Evolutionary conservation across 2,888 invertebrate genomes (phyloP).

Genomic region (Stegana nigrithorax): DNA sequence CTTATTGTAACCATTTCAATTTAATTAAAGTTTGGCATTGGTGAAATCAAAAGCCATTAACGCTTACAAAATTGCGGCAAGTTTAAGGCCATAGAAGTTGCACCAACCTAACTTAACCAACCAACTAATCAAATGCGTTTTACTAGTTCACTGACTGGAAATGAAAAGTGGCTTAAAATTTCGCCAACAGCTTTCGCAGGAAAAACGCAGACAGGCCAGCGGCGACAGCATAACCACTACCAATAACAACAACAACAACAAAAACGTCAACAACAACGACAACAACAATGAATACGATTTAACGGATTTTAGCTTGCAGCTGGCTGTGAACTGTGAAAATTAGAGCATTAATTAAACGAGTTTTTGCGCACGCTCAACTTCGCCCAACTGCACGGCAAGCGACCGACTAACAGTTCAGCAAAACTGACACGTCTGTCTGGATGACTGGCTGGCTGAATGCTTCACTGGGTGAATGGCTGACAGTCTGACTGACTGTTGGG

Average conservation of each 20-base stretch:
- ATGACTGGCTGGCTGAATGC: neutral
- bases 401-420: neutral
- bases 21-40: neutral
- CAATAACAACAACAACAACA: no score
- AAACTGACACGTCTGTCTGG: no score
- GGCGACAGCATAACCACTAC: no score
- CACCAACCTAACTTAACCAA: neutral
- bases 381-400: neutral
- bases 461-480: neutral
- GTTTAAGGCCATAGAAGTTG: neutral
- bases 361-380: neutral
- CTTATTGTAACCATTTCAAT: neutral
- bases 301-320: no score
- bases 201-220: neutral
- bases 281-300: no score
- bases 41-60: neutral
- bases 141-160: neutral
- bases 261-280: no score
- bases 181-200: neutral
- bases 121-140: slow-evolving; percentile 12
- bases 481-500: neutral
- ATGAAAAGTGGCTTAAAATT: neutral
- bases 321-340: slow-evolving; percentile 10
- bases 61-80: slow-evolving; percentile 11
- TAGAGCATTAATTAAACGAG: slow-evolving; percentile 19